Evolutionary conservation across 2,888 invertebrate genomes (phyloP), one percentile per base, ranked within the genome.

Genomic region (Heliconius ethilla): DNA sequence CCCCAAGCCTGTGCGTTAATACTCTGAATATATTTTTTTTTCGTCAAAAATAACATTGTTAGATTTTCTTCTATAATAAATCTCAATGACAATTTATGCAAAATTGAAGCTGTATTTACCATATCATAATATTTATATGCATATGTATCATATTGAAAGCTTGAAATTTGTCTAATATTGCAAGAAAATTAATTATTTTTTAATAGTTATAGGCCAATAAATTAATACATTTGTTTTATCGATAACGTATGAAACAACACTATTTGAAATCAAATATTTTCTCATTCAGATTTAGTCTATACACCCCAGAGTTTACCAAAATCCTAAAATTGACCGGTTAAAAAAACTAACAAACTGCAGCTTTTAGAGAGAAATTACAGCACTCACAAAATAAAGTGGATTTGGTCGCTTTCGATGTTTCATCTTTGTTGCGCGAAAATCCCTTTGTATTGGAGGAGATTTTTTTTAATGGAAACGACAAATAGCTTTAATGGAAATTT

Each of bases 301-400:
- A 69, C 25, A 74, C 18, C 70, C 69, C 70, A 74, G 76, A 78
- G 69, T 73, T 75, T 75, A 69, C 70, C 62, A 63, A 72, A 79
- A 74, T 76, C 59, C 73, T 75, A 75, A 55, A 77, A 78, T 76
- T 75, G 76, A 66, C 66, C 67, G 70, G 65, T 69, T 72, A 51
- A 79, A 89, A 85, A 86, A 84, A 86, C 84, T 86, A 86, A 85
- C 86, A 85, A 86, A 88, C 87, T 87, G 84, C 85, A 84, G 84
- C 86, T 87, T 86, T 87, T 86, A 87, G 82, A 84, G 82, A 85
- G 85, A 85, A 84, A 86, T 87, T 86, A 86, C 85, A 83, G 83
- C 84, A 85, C 84, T 85, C 84, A 84, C 84, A 85, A 86, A 88
- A 87, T 79, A 78, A 78, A 79, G 77, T 77, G 75, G 55, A 77